Conservation (phyloP, 2,888 invertebrate genomes). For the Agrotis segetum region DNA sequence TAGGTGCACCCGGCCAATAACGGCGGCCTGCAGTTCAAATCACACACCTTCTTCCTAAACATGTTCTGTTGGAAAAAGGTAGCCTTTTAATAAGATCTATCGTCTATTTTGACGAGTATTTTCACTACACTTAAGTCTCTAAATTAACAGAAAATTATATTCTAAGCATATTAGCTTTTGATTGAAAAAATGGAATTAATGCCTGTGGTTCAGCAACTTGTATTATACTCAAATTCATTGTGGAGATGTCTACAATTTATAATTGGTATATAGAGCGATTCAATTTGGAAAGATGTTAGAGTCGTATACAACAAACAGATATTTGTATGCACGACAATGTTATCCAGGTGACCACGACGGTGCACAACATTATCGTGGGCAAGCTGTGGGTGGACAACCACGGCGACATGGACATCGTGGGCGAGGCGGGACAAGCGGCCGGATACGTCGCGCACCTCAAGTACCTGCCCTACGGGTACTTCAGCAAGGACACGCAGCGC, state of each 20-base stretch:
- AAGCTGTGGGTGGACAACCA: slow-evolving; percentile 99
- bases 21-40: slow-evolving; percentile 93
- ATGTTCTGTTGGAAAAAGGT: slow-evolving; percentile 97
- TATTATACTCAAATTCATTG: background rate
- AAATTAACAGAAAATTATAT: background rate
- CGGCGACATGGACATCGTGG: slow-evolving; percentile 99
- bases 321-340: slow-evolving; percentile 32
- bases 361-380: slow-evolving; percentile 99
- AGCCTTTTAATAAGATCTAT: slow-evolving; percentile 17
- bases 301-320: slow-evolving; percentile 1
- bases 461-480: slow-evolving; percentile 99
- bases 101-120: slow-evolving; percentile 2
- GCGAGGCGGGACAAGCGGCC: slow-evolving; percentile 94
- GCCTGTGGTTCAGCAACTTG: background rate
- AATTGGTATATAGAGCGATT: background rate
- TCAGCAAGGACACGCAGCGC: slow-evolving; percentile 98
- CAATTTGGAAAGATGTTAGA: background rate
- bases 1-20: slow-evolving; percentile 91
- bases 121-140: background rate
- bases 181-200: background rate
- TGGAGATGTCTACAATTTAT: background rate
- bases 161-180: too few relatives aligned
- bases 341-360: slow-evolving; percentile 96
- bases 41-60: slow-evolving; percentile 90
- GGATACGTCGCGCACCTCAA: slow-evolving; percentile 99